Conservation (phyloP, 53 echinoderm and acorn worm genomes). For the Pentamera pediparva region DNA sequence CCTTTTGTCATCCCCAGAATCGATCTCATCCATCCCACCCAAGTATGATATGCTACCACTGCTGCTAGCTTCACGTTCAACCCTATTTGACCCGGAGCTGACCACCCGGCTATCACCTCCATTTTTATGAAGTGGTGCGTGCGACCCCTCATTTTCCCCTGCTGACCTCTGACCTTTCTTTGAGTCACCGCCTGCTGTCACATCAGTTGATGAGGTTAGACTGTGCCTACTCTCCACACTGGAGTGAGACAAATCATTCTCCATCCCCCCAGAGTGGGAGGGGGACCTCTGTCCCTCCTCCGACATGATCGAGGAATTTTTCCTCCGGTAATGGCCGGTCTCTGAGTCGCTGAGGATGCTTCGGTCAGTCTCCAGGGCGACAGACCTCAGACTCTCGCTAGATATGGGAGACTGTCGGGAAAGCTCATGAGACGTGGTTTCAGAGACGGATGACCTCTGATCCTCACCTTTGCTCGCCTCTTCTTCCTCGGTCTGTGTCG, state of each 20-base stretch:
- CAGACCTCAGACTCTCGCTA: conserved; percentile 13
- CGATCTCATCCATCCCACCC: no score
- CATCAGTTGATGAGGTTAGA: neutral
- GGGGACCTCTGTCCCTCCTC: conserved; percentile 19
- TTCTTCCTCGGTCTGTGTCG: conserved; percentile 73
- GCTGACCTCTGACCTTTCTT: neutral
- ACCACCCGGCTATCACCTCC: neutral
- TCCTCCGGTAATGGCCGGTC: conserved; percentile 32
- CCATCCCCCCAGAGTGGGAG: neutral
- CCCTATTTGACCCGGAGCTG: neutral
- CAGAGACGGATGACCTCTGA: neutral
- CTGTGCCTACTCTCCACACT: no score
- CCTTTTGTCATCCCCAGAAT: no score
- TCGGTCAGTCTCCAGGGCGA: neutral
- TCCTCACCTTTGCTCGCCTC: conserved; percentile 51
- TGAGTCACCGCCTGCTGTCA: neutral
- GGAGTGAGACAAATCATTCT: neutral
- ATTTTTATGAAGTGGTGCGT: no score
- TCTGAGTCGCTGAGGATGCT: conserved; percentile 32
- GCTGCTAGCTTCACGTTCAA: neutral
- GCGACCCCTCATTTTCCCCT: no score
- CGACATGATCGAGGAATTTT: neutral
- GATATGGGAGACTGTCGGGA: conserved; percentile 1
- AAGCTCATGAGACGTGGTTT: neutral
- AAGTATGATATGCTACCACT: no score